Evolutionary conservation across 2,888 invertebrate genomes (phyloP), one percentile per base, ranked within the genome.

Genomic region (Heliconius sara): DNA sequence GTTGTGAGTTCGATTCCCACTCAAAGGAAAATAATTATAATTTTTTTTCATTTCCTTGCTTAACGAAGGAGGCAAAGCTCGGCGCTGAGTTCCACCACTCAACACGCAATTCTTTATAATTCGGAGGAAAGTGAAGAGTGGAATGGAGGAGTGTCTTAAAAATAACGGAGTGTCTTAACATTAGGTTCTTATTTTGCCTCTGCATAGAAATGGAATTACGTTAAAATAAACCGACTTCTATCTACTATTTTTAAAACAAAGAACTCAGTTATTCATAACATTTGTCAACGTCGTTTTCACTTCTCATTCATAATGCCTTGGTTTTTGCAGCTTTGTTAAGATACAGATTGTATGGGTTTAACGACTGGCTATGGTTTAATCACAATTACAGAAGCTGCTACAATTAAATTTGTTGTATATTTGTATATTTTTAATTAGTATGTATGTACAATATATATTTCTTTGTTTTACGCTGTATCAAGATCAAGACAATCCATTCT

Each of bases 211-310:
- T 39, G 39, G 10, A 60, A 60, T 60, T 60, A 12, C 60, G n/a
- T 52, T 22, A 4, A n/a, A 60, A 22, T 60, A 60, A 39, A 60
- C 10, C n/a, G 12, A n/a, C 60, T 7, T 52, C 52, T 52, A 22
- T 1, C 3, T 57, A 9, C 57, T 57, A 60, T n/a, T 70, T 39
- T 70, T 7, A 70, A 34, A 60, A 34, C 72, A 73, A 6, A 57
- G 12, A 57, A 7, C 72, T 60, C 9, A 57, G 72, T 73, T 57
- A 73, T 73, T 57, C 72, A 73, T 30, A 52, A n/a, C 57, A 70
- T 77, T 70, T 70, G n/a, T 76, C 63, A 65, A 30, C n/a, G 72
- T 73, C 72, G 34, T 34, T 30, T 34, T 57, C 72, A 57, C 57
- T 60, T 25, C 57, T 30, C 57, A 57, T 73, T 73, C 72, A 73